Percentiles rank a stretch among this genome's conserved stretches.
Evolutionary conservation across 1,140 invertebrate species (phyloP).

Genomic region (Popillia japonica): DNA sequence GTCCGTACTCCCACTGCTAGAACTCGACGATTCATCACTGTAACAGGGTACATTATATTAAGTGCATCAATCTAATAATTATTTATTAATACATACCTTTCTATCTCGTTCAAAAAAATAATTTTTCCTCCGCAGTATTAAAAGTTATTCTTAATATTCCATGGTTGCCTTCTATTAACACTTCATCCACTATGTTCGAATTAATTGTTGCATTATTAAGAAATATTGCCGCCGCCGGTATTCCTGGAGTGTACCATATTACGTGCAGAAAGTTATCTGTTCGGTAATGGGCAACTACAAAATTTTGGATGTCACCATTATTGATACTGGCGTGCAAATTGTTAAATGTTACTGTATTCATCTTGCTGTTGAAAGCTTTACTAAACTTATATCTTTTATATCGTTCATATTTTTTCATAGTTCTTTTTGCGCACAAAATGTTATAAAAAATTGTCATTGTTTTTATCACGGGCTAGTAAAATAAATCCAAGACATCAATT

Average conservation of each 20-base stretch:
- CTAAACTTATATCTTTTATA: conserved; percentile 29
- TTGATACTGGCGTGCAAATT: conserved; percentile 25
- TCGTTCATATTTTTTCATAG: conserved; percentile 25
- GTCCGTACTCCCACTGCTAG: conserved; percentile 18
- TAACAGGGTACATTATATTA: conserved; percentile 22
- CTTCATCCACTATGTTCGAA: conserved; percentile 21
- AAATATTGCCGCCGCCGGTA: conserved; percentile 20
- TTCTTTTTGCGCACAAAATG: conserved; percentile 25
- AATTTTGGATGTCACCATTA: conserved; percentile 20
- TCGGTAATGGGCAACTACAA: conserved; percentile 27
- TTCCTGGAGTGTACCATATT: conserved; percentile 21
- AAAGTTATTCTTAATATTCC: conserved; percentile 15
- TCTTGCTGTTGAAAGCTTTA: conserved; percentile 25
- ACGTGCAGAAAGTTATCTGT: conserved; percentile 14
- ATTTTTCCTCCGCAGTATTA: no score
- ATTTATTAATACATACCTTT: no score
- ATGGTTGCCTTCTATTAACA: no score
- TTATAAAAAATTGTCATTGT: conserved; percentile 7
- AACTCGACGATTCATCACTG: conserved; percentile 26
- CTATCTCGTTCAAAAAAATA: no score
- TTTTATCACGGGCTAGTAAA: no score
- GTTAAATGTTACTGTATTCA: conserved; percentile 11
- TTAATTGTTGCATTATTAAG: conserved; percentile 26
- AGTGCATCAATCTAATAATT: conserved; percentile 13
- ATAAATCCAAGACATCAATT: conserved; percentile 19